Base-by-base conservation (phyloP, 2,888 invertebrate genomes). In the Bimastos eiseni region DNA sequence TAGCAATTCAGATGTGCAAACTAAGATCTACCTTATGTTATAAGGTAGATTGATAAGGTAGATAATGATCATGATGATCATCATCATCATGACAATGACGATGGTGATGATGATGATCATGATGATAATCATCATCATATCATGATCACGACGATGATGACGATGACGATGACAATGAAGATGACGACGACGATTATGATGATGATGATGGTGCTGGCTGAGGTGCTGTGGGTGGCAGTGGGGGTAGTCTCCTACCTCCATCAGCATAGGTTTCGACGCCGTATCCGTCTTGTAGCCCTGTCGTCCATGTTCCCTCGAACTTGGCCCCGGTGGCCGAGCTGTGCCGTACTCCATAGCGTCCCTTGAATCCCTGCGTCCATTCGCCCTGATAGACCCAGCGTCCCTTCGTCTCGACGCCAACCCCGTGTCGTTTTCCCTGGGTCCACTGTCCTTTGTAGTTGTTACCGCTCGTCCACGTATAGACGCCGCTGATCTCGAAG, bases 241-340 rank as follows among this genome's bases (percentile, higher is more conserved):
- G 49, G 21, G 49, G 24, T 49, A 1, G 49, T 17, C 5, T 33
- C 97, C 97, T 95, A 99, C 99, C 99, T 95, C 98, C 98, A 96
- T 99, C 99, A 92, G 99, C 99, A 95, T 99, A 99, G 92, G 99
- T 99, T 96, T 99, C 99, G 89, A 98, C 98, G 93, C 99, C 99
- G 96, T 99, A 99, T 93, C 99, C 99, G 95, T 99, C 99, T 96
- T 99, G 99, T 92, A 99, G 97, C 93, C 99, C 99, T 94, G 97
- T 98, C 93, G 99, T 98, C 99, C 99, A 99, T 33, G 94, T 94
- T 38, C 95, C 95, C 92, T 95, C 95, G 93, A 95, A 95, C 88
- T 94, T 93, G 30, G 95, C 95, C 93, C 97, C 98, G 93, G 98
- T 98, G 92, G 98, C 97, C 92, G 97, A 97, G 94, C 98, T 98